Percentiles rank a stretch among this genome's conserved stretches.
These are phyloP conservation scores for Trialeurodes vaporariorum DNA, from an alignment of 1,140 invertebrate species.

Conservation along the genomic window DNA sequence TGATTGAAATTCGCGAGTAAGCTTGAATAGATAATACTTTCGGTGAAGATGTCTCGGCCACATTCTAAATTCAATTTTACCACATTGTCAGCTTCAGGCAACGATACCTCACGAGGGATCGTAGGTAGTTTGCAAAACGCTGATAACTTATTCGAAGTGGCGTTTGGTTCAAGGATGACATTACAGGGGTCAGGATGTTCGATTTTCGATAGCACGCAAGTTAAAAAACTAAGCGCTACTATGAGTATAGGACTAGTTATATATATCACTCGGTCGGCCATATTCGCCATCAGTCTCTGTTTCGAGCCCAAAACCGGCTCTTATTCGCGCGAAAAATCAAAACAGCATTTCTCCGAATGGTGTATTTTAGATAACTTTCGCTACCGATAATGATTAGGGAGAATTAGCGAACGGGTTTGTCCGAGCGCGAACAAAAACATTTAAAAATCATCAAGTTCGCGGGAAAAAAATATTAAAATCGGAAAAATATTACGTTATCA, in stretches of 20 bases:
- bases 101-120: neutral
- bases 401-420: no score
- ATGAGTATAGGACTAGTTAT: neutral
- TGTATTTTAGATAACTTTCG: neutral
- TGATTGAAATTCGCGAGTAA: conserved; percentile 51
- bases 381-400: no score
- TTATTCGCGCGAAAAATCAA: neutral
- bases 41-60: neutral
- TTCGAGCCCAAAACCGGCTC: neutral
- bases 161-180: neutral
- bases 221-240: neutral
- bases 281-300: neutral
- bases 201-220: neutral
- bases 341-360: neutral
- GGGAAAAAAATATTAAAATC: no score
- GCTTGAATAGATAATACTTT: neutral
- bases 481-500: no score
- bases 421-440: no score
- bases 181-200: neutral
- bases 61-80: neutral
- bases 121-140: neutral
- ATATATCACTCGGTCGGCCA: neutral
- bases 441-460: no score
- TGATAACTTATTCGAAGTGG: neutral
- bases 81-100: neutral